Percentiles rank a stretch among this genome's conserved stretches.
Conservation (phyloP, 2,797 vertebrate genomes). For the Epinephelus malabaricus region DNA sequence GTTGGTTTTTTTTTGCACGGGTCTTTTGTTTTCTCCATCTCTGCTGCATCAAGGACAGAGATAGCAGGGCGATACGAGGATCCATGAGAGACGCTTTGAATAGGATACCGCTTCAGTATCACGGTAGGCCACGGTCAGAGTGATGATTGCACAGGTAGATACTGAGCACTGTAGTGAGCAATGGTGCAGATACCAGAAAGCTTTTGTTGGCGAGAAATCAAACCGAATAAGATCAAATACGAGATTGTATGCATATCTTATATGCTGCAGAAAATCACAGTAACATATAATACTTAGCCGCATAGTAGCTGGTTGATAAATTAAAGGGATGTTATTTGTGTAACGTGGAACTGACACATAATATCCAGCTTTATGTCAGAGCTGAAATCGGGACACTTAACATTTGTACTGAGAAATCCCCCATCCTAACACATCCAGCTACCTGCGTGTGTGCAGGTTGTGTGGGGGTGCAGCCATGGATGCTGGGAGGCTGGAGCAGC, state of each 20-base stretch:
- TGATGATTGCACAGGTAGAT: conserved; percentile 19
- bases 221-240: background rate
- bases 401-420: background rate
- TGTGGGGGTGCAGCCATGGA: conserved; percentile 87
- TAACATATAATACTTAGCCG: background rate
- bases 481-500: conserved; percentile 91
- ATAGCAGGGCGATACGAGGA: conserved; percentile 35
- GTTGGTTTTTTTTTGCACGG: conserved; percentile 10
- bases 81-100: conserved; percentile 62
- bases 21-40: conserved; percentile 62
- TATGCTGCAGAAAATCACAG: conserved; percentile 12
- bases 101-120: conserved; percentile 48
- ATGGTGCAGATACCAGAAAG: background rate
- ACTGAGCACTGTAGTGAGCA: background rate
- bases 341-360: background rate
- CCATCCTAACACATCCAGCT: conserved; percentile 8
- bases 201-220: background rate
- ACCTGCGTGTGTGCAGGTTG: conserved; percentile 52
- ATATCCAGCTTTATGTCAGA: background rate
- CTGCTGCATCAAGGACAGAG: conserved; percentile 63
- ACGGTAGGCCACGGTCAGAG: conserved; percentile 70
- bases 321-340: background rate
- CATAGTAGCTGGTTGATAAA: background rate
- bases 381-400: background rate
- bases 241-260: background rate